These are phyloP conservation scores for Alethe diademata DNA, from an alignment of 2,113 vertebrate species.

Conservation along the genomic window DNA sequence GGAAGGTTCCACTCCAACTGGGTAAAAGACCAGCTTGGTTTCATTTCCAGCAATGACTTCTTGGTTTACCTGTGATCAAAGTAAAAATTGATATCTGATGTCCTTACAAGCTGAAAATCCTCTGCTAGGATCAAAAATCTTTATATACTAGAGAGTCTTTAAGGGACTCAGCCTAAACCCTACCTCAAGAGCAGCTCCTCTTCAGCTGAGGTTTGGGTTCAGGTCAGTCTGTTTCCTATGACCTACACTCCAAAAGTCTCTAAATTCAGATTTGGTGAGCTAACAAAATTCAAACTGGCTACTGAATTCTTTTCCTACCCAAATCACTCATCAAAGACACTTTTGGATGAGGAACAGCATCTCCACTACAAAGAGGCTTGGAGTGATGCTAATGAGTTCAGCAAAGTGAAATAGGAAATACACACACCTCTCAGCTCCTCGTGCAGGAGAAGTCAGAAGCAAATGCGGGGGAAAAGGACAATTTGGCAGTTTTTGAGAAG, in stretches of 20 bases:
- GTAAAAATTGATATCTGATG: background rate
- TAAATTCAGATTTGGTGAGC: background rate
- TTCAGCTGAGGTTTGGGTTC: background rate
- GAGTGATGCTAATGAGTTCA: background rate
- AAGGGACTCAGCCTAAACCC: background rate
- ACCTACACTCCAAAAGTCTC: background rate
- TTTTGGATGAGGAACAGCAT: background rate
- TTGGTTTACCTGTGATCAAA: background rate
- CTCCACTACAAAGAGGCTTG: background rate
- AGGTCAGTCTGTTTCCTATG: background rate
- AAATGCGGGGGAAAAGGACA: background rate
- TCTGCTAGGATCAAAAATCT: background rate
- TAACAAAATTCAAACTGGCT: background rate
- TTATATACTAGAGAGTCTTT: background rate
- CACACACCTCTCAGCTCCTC: accelerated
- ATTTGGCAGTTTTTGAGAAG: background rate
- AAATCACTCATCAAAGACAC: background rate
- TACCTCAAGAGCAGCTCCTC: background rate
- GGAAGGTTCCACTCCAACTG: background rate
- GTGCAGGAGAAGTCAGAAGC: background rate
- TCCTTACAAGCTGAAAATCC: background rate
- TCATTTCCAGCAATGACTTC: background rate
- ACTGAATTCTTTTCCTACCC: background rate
- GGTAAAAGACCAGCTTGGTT: background rate
- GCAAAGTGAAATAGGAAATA: background rate